phyloP scores from a whole-genome alignment of 2,797 vertebrate species.

The Myoxocephalus aenaeus region DNA sequence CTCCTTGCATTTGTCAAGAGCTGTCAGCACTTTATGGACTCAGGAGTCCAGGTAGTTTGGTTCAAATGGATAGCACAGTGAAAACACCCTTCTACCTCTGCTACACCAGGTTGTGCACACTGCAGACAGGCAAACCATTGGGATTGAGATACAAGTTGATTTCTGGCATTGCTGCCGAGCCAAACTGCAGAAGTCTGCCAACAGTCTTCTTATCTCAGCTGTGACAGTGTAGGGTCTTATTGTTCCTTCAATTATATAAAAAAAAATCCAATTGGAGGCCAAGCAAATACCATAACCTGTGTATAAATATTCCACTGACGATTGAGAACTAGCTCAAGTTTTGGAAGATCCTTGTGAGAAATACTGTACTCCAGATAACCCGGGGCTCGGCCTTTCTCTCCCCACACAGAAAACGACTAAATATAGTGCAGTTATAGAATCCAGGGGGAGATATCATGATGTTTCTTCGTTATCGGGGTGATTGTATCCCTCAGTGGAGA shows the following conservation, averaged over 20 bases:
- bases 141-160: slow-evolving; percentile 25
- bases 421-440: slow-evolving; percentile 27
- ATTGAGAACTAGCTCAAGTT: slow-evolving; percentile 22
- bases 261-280: slow-evolving; percentile 25
- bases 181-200: slow-evolving; percentile 34
- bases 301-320: slow-evolving; percentile 32
- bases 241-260: slow-evolving; percentile 45
- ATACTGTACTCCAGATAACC: slow-evolving; percentile 28
- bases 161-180: slow-evolving; percentile 44
- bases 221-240: slow-evolving; percentile 37
- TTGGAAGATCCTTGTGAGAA: slow-evolving; percentile 51
- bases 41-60: slow-evolving; percentile 61
- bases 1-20: slow-evolving; percentile 47
- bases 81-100: slow-evolving; percentile 35
- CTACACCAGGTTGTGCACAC: slow-evolving; percentile 17
- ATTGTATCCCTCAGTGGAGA: slow-evolving; percentile 14
- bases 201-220: slow-evolving; percentile 39
- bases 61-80: slow-evolving; percentile 70
- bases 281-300: slow-evolving; percentile 4
- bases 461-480: slow-evolving; percentile 9
- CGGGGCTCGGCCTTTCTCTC: slow-evolving; percentile 8
- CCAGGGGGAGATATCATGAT: slow-evolving; percentile 19
- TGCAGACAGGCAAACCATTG: slow-evolving; percentile 40
- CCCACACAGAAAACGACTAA: slow-evolving; percentile 14
- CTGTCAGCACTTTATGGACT: slow-evolving; percentile 53